Percentiles rank a stretch among this genome's conserved stretches.
Evolutionary conservation across 2,797 vertebrate species (phyloP).

Genomic region (Pyrocephalus nanus): DNA sequence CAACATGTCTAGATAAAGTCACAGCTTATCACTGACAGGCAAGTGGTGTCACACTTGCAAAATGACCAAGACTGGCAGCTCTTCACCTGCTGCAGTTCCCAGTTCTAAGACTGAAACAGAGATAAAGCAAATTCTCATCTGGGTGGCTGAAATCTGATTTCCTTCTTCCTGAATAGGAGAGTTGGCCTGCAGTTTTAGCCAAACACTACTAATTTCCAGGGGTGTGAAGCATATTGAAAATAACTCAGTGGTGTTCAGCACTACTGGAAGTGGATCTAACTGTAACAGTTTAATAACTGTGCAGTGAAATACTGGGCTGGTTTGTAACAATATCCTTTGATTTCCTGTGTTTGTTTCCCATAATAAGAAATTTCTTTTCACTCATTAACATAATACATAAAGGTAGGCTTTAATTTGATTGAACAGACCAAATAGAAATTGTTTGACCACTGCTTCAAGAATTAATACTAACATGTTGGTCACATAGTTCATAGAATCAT

Average conservation of each 20-base stretch:
- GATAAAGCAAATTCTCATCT: background rate
- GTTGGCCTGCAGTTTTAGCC: background rate
- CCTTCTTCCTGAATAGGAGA: background rate
- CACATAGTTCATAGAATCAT: background rate
- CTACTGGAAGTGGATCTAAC: background rate
- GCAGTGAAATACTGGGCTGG: background rate
- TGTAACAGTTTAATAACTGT: background rate
- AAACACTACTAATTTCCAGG: background rate
- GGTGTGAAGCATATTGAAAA: background rate
- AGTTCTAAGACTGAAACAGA: background rate
- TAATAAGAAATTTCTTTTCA: background rate
- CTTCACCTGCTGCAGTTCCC: background rate
- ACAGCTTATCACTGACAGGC: background rate
- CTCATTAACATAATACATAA: background rate
- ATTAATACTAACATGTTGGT: background rate
- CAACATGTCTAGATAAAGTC: background rate
- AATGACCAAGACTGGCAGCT: background rate
- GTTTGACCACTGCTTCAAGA: background rate
- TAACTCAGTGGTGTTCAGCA: background rate
- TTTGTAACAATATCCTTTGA: background rate
- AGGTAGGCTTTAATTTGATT: background rate
- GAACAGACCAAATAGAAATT: background rate
- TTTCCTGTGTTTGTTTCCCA: background rate
- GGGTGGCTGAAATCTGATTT: background rate
- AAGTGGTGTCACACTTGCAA: background rate